Percentiles rank a stretch among this genome's conserved stretches.
phyloP scores from a whole-genome alignment of 2,888 invertebrate genomes.

The Sarcophaga subvicina region DNA sequence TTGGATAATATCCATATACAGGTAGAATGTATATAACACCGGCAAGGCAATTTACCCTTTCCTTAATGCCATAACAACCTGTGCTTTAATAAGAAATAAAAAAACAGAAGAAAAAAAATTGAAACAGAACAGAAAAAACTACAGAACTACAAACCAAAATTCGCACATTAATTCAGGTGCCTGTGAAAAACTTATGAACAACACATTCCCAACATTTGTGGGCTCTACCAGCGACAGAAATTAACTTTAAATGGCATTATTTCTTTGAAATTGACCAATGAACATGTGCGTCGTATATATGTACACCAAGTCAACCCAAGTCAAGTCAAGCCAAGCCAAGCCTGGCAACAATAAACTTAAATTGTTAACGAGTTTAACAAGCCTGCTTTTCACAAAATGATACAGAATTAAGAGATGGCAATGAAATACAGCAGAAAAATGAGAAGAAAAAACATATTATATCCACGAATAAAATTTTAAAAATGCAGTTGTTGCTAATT shows the following conservation, averaged over 20 bases:
- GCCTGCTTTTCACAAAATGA: background rate
- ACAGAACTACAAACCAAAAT: slow-evolving; percentile 34
- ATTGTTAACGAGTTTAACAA: slow-evolving; percentile 64
- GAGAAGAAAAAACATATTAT: background rate
- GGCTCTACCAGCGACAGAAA: slow-evolving; percentile 27
- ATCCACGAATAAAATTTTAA: slow-evolving; percentile 49
- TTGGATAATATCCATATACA: slow-evolving; percentile 64
- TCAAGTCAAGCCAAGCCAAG: too few species aligned
- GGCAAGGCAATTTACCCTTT: slow-evolving; percentile 34
- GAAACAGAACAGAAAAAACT: background rate
- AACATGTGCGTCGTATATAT: slow-evolving; percentile 61
- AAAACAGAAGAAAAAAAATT: slow-evolving; percentile 18
- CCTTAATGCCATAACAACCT: background rate
- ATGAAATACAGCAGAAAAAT: background rate
- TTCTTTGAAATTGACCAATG: slow-evolving; percentile 65
- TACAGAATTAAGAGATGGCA: background rate
- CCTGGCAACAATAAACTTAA: slow-evolving; percentile 44
- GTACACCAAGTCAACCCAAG: background rate
- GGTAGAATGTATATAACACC: slow-evolving; percentile 18
- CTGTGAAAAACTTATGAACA: slow-evolving; percentile 56
- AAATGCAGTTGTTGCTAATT: slow-evolving; percentile 64
- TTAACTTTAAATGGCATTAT: slow-evolving; percentile 64
- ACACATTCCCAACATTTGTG: slow-evolving; percentile 61
- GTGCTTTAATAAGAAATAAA: background rate
- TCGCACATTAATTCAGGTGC: slow-evolving; percentile 49